A percentile compares a stretch with the other conserved stretches of the same genome.
These are phyloP conservation scores for Sarcophaga carnaria DNA, from an alignment of 2,888 invertebrate genomes.

Conservation along the genomic window DNA sequence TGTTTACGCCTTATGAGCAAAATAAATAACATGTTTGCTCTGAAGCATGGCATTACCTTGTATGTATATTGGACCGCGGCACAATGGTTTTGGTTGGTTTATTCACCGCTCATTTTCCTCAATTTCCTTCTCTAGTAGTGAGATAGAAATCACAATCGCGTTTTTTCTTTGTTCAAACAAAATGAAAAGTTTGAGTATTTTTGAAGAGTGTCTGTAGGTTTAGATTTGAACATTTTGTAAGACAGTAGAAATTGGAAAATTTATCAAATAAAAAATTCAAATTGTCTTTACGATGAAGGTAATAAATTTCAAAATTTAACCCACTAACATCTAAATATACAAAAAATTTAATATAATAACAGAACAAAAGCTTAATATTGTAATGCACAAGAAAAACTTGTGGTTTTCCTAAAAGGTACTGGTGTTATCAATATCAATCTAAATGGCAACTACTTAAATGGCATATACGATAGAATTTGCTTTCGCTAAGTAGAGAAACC, in stretches of 20 bases:
- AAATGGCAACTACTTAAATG: no score
- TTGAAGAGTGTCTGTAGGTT: not conserved
- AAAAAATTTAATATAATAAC: no score
- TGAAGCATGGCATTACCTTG: not conserved
- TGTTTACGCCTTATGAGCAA: slow-evolving; percentile 73
- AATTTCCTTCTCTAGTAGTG: not conserved
- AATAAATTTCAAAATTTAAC: not conserved
- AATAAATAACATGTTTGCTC: slow-evolving; percentile 64
- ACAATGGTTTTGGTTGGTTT: no score
- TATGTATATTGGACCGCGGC: not conserved
- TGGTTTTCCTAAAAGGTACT: no score
- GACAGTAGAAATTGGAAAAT: not conserved
- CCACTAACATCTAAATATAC: not conserved
- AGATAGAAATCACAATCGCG: not conserved
- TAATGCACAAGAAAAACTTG: no score
- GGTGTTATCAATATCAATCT: no score
- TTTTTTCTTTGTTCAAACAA: not conserved
- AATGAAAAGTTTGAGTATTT: no score
- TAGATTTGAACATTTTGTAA: not conserved
- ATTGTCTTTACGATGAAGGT: not conserved
- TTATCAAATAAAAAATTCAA: not conserved
- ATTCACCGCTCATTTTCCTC: no score
- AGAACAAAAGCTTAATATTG: no score
- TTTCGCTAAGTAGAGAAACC: no score
- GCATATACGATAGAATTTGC: no score